These are phyloP conservation scores for Celastrina argiolus DNA, from an alignment of 2,888 invertebrate species.

Conservation along the genomic window DNA sequence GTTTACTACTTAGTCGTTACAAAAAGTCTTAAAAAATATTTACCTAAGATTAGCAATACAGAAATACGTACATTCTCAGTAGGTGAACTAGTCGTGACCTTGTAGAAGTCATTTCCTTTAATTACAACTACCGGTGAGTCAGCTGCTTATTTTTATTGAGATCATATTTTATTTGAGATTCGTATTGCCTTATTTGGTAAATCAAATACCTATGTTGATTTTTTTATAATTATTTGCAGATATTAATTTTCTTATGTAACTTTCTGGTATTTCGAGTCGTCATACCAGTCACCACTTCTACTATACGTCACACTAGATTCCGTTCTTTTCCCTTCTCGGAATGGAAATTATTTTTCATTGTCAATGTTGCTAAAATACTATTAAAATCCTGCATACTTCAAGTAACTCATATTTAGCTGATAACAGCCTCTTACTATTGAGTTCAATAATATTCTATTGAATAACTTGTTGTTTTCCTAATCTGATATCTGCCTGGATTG, in stretches of 20 bases:
- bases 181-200: neutral
- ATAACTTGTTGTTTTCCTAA: neutral
- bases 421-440: too few relatives aligned
- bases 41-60: neutral
- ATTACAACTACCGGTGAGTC: slow-evolving; percentile 17
- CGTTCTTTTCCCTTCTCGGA: neutral
- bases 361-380: too few relatives aligned
- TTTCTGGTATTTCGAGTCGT: too few relatives aligned
- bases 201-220: neutral
- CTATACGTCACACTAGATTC: neutral
- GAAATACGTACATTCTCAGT: neutral
- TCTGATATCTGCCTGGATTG: neutral
- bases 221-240: neutral
- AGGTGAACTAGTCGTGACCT: slow-evolving; percentile 5
- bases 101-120: slow-evolving; percentile 6
- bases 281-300: neutral
- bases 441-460: neutral
- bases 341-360: too few relatives aligned
- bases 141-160: slow-evolving; percentile 14
- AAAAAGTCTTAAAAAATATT: neutral
- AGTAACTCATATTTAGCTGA: too few relatives aligned
- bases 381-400: too few relatives aligned
- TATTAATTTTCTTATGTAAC: neutral
- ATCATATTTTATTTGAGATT: slow-evolving; percentile 1
- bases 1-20: neutral